Evolutionary conservation across 2,888 invertebrate species (phyloP), one percentile per base, ranked within the genome.

Genomic region (Agrypnus murinus): DNA sequence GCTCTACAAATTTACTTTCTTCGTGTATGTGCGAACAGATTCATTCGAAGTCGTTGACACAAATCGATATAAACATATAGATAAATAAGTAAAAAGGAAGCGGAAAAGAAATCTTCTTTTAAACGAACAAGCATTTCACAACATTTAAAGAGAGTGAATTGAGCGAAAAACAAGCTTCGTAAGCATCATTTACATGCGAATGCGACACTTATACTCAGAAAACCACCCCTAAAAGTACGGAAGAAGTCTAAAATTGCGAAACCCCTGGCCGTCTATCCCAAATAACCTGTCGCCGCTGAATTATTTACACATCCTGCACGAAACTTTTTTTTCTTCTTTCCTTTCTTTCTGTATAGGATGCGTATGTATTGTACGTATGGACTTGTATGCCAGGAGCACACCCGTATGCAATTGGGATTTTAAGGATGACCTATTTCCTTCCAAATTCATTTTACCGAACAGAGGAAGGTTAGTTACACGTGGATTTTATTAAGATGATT

Each of bases 131-230:
- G 50, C 17, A 55, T 55, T 55, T 55, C 31, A 5, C 12, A 8
- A 34, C 55, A 31, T 55, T 55, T 55, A 55, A 32, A 62, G 43
- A 34, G 43, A 48, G 48, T 25, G 62, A 62, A 62, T 45, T 46
- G 62, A 62, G 48, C 46, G 46, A 65, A 65, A 57, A 57, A 65
- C 55, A 55, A 45, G 65, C 65, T 65, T 46, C 48, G 58, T 59
- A 58, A 46, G 58, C 66, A 25, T 38, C 46, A 60, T 67, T 67
- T 59, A 40, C 60, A 59, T 59, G 53, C 50, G 53, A 59, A 59
- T 67, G 59, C 17, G 66, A 58, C 66, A 60, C 59, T 65, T 65
- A 65, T 65, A 55, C 64, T 19, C 64, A 40, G 55, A 8, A 43
- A 55, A n/a, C 50, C 53, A 9, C 43, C n/a, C 34, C 43, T n/a